Percentiles rank a stretch among this genome's conserved stretches.
Evolutionary conservation across 1,140 invertebrate genomes (phyloP).

Genomic region (Drosophila watanabei): DNA sequence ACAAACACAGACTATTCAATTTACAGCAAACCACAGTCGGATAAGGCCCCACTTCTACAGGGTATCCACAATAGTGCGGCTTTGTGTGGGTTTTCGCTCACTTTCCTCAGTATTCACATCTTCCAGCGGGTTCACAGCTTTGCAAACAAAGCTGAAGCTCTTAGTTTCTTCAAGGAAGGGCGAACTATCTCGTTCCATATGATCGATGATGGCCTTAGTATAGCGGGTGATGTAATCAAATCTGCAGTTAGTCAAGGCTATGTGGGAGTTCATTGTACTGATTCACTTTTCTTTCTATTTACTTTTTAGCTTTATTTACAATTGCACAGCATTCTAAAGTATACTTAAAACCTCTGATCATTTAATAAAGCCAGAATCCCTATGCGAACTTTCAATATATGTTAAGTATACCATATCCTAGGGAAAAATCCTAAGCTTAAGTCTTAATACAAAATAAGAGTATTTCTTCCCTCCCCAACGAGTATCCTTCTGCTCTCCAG

Average conservation of each 20-base stretch:
- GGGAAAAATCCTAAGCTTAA: not conserved
- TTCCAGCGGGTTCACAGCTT: constrained; percentile 20
- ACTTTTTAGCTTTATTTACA: not conserved
- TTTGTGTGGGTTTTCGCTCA: constrained; percentile 53
- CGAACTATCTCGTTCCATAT: constrained; percentile 19
- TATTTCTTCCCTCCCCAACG: constrained; percentile 2
- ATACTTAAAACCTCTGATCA: not conserved
- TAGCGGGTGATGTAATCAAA: constrained; percentile 22
- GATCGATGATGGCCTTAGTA: constrained; percentile 29
- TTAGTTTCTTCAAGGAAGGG: constrained; percentile 35
- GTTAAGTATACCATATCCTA: not conserved
- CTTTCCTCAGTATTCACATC: constrained; percentile 6
- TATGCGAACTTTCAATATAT: not conserved
- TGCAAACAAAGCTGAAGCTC: constrained; percentile 24
- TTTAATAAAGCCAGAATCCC: not conserved
- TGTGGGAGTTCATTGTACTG: constrained; percentile 5
- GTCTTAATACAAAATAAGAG: not conserved
- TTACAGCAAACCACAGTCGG: not conserved
- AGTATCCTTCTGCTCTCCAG: not conserved
- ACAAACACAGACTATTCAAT: constrained; percentile 24
- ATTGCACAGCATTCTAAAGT: not conserved
- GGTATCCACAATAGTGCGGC: constrained; percentile 60
- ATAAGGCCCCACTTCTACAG: constrained; percentile 16
- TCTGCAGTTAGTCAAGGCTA: constrained; percentile 18
- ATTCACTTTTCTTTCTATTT: not conserved